A percentile compares a stretch with the other conserved stretches of the same genome.
phyloP scores from a whole-genome alignment of 2,888 invertebrate species.

The Alloscopus bannaensis region DNA sequence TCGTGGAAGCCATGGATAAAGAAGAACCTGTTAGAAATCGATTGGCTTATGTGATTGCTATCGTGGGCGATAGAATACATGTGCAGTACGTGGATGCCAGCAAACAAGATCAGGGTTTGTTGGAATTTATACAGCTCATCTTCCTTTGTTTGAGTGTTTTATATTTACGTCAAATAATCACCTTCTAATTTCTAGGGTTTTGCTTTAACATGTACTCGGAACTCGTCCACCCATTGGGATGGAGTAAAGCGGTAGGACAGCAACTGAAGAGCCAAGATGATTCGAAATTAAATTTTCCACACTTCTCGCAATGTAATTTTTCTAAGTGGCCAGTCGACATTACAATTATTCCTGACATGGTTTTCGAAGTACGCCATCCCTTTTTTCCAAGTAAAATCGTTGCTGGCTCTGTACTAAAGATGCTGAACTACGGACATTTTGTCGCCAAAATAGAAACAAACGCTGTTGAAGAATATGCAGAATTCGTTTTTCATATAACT shows the following conservation, averaged over 20 bases:
- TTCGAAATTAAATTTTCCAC: neutral
- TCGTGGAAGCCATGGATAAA: slow-evolving; percentile 51
- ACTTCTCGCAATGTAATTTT: neutral
- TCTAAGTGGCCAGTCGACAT: slow-evolving; percentile 22
- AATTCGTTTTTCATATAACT: slow-evolving; percentile 56
- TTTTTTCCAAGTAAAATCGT: slow-evolving; percentile 40
- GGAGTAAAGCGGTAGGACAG: slow-evolving; percentile 58
- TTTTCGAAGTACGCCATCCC: slow-evolving; percentile 65
- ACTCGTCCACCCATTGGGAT: slow-evolving; percentile 59
- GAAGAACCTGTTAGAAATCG: slow-evolving; percentile 15
- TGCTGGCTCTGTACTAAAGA: slow-evolving; percentile 25
- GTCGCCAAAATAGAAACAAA: slow-evolving; percentile 27
- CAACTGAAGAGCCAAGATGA: neutral
- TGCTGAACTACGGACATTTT: slow-evolving; percentile 57
- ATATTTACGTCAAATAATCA: too few species aligned
- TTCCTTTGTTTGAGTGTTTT: neutral
- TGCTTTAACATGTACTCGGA: slow-evolving; percentile 59
- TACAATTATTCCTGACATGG: slow-evolving; percentile 31
- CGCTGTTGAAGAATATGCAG: neutral
- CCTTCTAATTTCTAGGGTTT: slow-evolving; percentile 37
- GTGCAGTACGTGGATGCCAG: slow-evolving; percentile 43
- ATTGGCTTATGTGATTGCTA: slow-evolving; percentile 30
- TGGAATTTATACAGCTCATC: too few species aligned
- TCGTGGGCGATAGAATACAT: slow-evolving; percentile 60
- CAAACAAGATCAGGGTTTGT: slow-evolving; percentile 32